Base-by-base conservation (phyloP, 2,113 vertebrate species). In the Sylvia atricapilla region DNA sequence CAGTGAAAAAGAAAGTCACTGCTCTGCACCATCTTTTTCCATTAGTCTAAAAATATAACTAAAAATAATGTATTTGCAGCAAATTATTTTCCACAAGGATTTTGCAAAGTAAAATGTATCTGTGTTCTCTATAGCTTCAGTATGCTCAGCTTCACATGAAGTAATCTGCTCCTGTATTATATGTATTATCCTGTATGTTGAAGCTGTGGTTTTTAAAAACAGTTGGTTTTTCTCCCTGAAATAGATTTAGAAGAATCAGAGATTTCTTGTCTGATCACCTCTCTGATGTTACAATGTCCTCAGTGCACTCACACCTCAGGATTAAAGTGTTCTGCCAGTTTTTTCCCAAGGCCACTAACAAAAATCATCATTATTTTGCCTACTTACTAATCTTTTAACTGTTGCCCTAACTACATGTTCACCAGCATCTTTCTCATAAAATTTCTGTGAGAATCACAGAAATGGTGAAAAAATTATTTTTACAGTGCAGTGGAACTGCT, bases 401-500 rank as follows among this genome's bases (percentile, higher is more conserved):
- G 76, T 64, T 92, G 66, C 43, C 78, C 41, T 85, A 94, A 92
- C 87, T 95, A 64, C 35, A n/a, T 78, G 50, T 47, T 90, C 92
- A 93, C 27, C 33, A 68, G 37, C 72, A 83, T 92, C 83, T 89
- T 95, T 78, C 70, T 96, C 62, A 67, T 59, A 96, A 97, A 96
- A 97, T 95, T 91, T 86, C 94, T 96, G 83, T 89, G 89, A 97
- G 94, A 96, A 97, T 97, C 89, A 93, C 67, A 47, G 84, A 94
- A 93, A 66, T 81, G 83, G 95, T 97, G 91, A 96, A 97, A 96
- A 98, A 96, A 96, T 76, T 97, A 97, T 98, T 98, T 98, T 98
- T 98, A 96, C 96, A 97, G 93, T 96, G 95, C 95, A 95, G 89
- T 96, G 98, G 96, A 97, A 98, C 96, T 97, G 97, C 98, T 97